Evolutionary conservation across 92 coral and sea anemone genomes (phyloP), one percentile per base, ranked within the genome.

Genomic region (Muricea muricata): DNA sequence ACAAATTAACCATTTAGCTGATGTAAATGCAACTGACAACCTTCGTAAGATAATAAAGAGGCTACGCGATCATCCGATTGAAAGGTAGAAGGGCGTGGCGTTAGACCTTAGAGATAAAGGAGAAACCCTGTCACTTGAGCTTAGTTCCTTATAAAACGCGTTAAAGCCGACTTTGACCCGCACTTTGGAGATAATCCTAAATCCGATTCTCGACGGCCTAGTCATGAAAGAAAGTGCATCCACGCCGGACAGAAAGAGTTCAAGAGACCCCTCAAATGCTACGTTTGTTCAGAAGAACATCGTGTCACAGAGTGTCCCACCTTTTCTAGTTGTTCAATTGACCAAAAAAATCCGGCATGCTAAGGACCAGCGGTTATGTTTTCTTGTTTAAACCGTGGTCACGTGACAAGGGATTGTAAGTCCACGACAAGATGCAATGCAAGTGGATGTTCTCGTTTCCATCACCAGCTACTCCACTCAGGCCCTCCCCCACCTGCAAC

Each of bases 381-480:
- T 47, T 58, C 67, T 6, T 58, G 67, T 17, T 26, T 58, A 21
- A 58, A 50, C 24, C 58, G 58, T 15, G 58, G 58, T 50, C 58
- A 50, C 24, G n/a, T 54, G 61, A 54, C 61, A 6, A 50, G 69
- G 20, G 91, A 87, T 3, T 88, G 91, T 78, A 76, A 55, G 52
- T 75, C 81, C 13, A 61, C 26, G 47, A 61, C 77, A 28, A 85
- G 15, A 24, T 83, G 85, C 30, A 80, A 17, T 28, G 34, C 6
- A 26, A 79, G 85, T 58, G 92, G 57, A 10, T 89, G 92, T 71
- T 21, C 9, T 11, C 65, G 56, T 24, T 66, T 26, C 54, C 91
- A 88, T 57, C 91, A 83, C 40, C 71, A 57, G 66, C 78, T 85
- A 45, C 78, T 89, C 24, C 89, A 85, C 56, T 21, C 67, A 0